Conservation (phyloP, 2,113 vertebrate species). For the Smithornis capensis region DNA sequence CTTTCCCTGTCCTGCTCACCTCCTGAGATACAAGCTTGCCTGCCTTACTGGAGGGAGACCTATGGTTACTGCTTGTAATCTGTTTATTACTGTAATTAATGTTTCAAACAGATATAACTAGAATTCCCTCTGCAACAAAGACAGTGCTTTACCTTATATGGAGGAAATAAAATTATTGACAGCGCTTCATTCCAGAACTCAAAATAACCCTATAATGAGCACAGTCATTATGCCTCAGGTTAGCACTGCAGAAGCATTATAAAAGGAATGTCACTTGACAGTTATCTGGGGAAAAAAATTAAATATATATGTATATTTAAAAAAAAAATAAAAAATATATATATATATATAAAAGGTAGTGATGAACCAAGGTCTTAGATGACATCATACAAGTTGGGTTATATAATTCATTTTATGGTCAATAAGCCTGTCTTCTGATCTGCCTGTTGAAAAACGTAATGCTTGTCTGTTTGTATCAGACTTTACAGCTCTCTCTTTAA, state of each 20-base stretch:
- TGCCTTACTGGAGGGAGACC: background rate
- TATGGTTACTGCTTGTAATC: background rate
- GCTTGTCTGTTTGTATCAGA: slow-evolving; percentile 62
- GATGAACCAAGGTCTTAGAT: background rate
- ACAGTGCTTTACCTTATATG: background rate
- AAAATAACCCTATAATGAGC: background rate
- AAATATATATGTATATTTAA: background rate
- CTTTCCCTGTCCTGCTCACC: rapidly evolving
- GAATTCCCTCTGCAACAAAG: background rate
- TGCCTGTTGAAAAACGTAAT: slow-evolving; percentile 15
- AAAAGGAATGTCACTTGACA: background rate
- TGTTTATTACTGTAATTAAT: background rate
- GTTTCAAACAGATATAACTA: background rate
- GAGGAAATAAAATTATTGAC: slow-evolving; percentile 6
- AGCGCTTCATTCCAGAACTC: background rate
- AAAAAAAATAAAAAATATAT: background rate
- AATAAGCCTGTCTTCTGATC: slow-evolving; percentile 26
- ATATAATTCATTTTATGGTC: slow-evolving; percentile 40
- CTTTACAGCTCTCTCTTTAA: slow-evolving; percentile 55
- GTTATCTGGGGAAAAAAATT: background rate
- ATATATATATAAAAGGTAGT: background rate
- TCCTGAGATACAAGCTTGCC: rapidly evolving
- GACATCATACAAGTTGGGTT: slow-evolving; percentile 20
- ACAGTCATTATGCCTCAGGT: background rate
- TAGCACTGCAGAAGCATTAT: background rate